A percentile compares a stretch with the other conserved stretches of the same genome.
Conservation (phyloP, 2,797 vertebrate genomes). For the Alcedo atthis region DNA sequence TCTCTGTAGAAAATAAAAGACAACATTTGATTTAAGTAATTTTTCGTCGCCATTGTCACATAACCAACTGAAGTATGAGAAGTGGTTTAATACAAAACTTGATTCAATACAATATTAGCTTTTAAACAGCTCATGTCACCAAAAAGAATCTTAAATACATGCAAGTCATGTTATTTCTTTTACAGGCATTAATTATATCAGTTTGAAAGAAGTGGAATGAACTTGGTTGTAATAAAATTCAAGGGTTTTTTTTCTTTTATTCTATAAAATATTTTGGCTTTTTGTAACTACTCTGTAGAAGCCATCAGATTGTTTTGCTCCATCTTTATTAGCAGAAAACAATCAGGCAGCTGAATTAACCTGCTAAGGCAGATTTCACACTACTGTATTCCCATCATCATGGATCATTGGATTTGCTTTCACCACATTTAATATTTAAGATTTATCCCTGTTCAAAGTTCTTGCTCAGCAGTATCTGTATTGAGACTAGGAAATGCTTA, state of each 20-base stretch:
- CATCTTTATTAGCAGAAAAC: neutral
- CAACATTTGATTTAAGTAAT: neutral
- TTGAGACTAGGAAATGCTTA: neutral
- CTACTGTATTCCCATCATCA: neutral
- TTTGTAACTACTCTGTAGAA: neutral
- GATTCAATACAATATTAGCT: neutral
- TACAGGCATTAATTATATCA: neutral
- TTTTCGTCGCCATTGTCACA: neutral
- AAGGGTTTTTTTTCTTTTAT: neutral
- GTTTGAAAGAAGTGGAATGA: neutral
- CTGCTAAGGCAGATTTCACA: neutral
- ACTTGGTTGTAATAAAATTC: neutral
- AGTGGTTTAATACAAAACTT: neutral
- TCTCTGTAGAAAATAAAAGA: neutral
- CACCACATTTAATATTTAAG: neutral
- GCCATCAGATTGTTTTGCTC: neutral
- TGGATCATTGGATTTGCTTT: neutral
- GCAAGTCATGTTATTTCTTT: neutral
- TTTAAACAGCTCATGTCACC: neutral
- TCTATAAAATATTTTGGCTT: neutral
- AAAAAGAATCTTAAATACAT: neutral
- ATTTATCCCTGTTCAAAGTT: neutral
- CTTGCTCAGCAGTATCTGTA: neutral
- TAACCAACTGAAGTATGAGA: neutral
- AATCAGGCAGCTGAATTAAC: slow-evolving; percentile 19